Base-by-base conservation (phyloP, 1,140 invertebrate species). In the Drepana arcuata region DNA sequence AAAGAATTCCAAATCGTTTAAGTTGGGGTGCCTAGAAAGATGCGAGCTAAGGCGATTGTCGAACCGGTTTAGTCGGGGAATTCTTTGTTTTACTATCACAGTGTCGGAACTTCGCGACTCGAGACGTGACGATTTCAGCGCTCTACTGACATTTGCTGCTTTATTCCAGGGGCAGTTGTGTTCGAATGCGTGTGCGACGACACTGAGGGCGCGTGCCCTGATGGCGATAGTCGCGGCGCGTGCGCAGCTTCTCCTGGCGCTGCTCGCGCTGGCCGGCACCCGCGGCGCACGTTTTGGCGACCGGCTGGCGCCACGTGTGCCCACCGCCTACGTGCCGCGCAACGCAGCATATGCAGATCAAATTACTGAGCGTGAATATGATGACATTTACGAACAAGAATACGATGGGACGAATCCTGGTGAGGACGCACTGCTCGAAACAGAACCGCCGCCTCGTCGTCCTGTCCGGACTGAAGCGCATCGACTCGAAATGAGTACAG, bases 401-500 rank as follows among this genome's bases (percentile, higher is more conserved):
- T 70, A 74, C 36, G 61, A 69, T 11, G 62, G 64, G 15, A 49
- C 65, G 26, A 63, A 44, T 34, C 58, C 66, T 26, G 51, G 62
- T 23, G 50, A 58, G 14, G 48, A 59, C 7, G 36, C 31, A n/a
- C 46, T 45, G 9, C 41, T 48, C 10, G 58, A 71, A 25, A 61
- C 50, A n/a, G 63, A 66, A 16, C 58, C 64, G n/a, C 57, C 72
- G 1, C 65, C 61, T 24, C 57, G 68, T 5, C 65, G 67, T 3
- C 72, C 79, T 9, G 69, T 67, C 6, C 73, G 71, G 33, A 83
- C 86, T n/a, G 85, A 86, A 51, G 86, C 86, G 2, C 85, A 88
- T 42, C 84, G 87, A 1, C 61, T 90, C 14, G 90, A 92, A 64
- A 87, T 93, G 84, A 92, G 90, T 60, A 93, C 91, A 1, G 91